Percentiles rank a stretch among this genome's conserved stretches.
Conservation (phyloP, 2,888 invertebrate genomes). For the Carcina quercana region DNA sequence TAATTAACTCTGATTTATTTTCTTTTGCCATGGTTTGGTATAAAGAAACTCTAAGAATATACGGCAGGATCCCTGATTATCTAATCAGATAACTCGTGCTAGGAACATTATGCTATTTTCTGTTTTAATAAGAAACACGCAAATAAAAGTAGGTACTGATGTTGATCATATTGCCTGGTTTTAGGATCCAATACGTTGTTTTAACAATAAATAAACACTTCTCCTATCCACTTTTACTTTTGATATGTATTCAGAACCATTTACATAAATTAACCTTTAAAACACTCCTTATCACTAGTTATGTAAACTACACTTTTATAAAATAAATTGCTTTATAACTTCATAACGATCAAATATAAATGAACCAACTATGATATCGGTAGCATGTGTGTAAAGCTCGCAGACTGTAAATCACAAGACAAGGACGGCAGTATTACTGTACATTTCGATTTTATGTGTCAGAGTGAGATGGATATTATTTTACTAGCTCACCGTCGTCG, state of each 20-base stretch:
- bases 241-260: background rate
- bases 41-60: too few relatives aligned
- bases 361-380: slow-evolving; percentile 42
- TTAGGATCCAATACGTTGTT: too few relatives aligned
- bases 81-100: too few relatives aligned
- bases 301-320: slow-evolving; percentile 45
- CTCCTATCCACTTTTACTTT: too few relatives aligned
- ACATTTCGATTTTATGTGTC: slow-evolving; percentile 2
- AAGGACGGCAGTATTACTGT: slow-evolving; percentile 25
- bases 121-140: too few relatives aligned
- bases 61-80: too few relatives aligned
- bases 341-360: slow-evolving; percentile 58
- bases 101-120: too few relatives aligned
- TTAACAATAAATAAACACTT: too few relatives aligned
- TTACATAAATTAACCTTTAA: slow-evolving; percentile 4
- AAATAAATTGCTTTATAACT: slow-evolving; percentile 57
- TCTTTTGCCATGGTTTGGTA: too few relatives aligned
- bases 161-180: too few relatives aligned
- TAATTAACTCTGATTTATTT: too few relatives aligned
- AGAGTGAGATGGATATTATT: slow-evolving; percentile 25
- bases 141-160: too few relatives aligned
- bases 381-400: slow-evolving; percentile 53
- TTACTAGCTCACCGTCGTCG: slow-evolving; percentile 4
- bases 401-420: slow-evolving; percentile 52
- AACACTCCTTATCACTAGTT: slow-evolving; percentile 10